Percentiles rank a stretch among this genome's conserved stretches.
phyloP scores from a whole-genome alignment of 2,797 vertebrate species.

The Platalea minor region DNA sequence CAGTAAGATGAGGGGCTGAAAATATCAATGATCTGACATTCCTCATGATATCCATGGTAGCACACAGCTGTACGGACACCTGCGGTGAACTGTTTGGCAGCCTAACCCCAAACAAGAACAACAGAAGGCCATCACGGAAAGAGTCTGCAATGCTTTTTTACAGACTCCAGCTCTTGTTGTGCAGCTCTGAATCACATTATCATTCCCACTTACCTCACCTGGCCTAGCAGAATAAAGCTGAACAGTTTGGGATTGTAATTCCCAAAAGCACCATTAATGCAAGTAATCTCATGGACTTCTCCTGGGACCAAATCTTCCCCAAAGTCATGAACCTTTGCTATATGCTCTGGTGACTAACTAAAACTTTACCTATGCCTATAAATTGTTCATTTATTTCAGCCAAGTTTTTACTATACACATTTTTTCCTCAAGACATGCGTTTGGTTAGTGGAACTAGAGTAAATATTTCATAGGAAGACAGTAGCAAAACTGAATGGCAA shows the following conservation, averaged over 20 bases:
- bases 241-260: neutral
- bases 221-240: neutral
- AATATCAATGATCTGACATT: neutral
- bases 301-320: neutral
- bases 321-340: neutral
- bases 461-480: neutral
- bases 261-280: neutral
- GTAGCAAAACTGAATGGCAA: neutral
- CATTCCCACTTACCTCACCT: neutral
- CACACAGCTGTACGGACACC: neutral
- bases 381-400: neutral
- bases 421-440: neutral
- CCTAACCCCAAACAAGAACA: neutral
- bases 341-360: neutral
- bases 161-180: neutral
- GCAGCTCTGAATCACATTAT: neutral
- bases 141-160: neutral
- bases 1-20: neutral
- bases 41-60: neutral
- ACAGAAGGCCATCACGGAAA: neutral
- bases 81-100: neutral
- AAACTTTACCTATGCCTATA: neutral
- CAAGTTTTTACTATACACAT: neutral
- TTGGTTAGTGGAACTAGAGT: neutral
- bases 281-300: neutral